phyloP scores from a whole-genome alignment of 2,888 invertebrate species.

The Asteroscopus sphinx region DNA sequence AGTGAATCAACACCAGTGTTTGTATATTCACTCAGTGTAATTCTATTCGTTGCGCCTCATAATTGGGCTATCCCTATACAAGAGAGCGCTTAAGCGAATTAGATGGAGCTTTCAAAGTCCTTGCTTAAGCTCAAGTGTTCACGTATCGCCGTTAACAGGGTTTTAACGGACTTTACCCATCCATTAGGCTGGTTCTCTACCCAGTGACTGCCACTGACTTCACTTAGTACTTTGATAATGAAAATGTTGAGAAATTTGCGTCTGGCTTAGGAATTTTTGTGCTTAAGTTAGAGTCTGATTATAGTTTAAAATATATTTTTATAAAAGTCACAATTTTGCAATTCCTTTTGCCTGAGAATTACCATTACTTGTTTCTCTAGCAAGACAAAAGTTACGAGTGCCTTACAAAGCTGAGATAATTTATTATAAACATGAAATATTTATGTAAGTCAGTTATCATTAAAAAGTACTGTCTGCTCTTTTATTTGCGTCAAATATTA shows the following conservation, averaged over 20 bases:
- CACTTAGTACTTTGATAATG: constrained; percentile 31
- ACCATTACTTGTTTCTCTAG: neutral
- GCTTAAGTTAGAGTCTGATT: constrained; percentile 1
- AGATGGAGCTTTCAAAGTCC: constrained; percentile 60
- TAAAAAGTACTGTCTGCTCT: too few species aligned
- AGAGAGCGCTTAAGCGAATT: constrained; percentile 60
- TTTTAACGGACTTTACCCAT: constrained; percentile 58
- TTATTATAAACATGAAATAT: too few species aligned
- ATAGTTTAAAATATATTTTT: neutral
- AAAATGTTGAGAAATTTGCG: constrained; percentile 22
- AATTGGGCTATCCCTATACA: constrained; percentile 58
- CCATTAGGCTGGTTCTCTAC: constrained; percentile 52
- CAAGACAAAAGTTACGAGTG: neutral
- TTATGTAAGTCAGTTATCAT: too few species aligned
- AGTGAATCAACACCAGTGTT: too few species aligned
- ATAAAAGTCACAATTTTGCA: neutral
- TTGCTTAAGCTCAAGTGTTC: constrained; percentile 59
- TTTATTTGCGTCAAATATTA: too few species aligned
- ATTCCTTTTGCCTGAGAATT: neutral
- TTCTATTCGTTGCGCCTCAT: constrained; percentile 40
- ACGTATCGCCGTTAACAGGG: constrained; percentile 63
- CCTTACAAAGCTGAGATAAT: neutral
- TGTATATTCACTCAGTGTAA: constrained; percentile 31
- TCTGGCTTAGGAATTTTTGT: neutral
- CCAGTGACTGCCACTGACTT: constrained; percentile 32